Evolutionary conservation across 2,797 vertebrate genomes (phyloP), one percentile per base, ranked within the genome.

Genomic region (Neopelma chrysocephalum): DNA sequence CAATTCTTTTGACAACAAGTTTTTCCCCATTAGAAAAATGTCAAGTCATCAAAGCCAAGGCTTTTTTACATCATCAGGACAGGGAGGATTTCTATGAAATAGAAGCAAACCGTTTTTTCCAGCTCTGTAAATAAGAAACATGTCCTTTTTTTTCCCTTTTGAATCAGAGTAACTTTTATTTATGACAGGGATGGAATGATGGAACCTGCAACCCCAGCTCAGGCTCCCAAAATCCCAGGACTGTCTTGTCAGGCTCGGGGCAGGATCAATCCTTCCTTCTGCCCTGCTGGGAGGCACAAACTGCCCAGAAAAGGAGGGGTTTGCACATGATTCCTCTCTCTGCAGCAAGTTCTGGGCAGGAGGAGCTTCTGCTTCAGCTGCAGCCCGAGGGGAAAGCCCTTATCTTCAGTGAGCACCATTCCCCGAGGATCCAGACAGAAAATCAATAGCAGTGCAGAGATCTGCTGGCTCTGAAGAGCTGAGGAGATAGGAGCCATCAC

Each of bases 401-500:
- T 87, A 45, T 91, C 87, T 85, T 66, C 84, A 34, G 56, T 6
- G 72, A 95, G 57, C 64, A 60, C 60, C 48, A 70, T 73, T 45
- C 68, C 87, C 68, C 42, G 42, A 73, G 75, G 82, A 68, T 54
- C n/a, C 47, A 66, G 94, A 72, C 36, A 57, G 79, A 85, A 89
- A 94, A 94, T 93, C 93, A 29, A 81, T 85, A 71, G 48, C 40
- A 96, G 31, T 47, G 82, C 93, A 91, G 91, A 94, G 71, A 92
- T 85, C 40, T 85, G 56, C 71, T 80, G 82, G 68, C 40, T 94
- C 82, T 60, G 64, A 70, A 94, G 79, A 64, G 89, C 75, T 8
- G 7, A 87, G 43, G 68, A 77, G 51, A 80, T 48, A 81, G 60
- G 42, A 94, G 26, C 43, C 43, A 71, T 70, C 56, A 23, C 43